These are phyloP conservation scores for Hylyphantes graminicola DNA, from an alignment of 1,140 invertebrate species.

Conservation along the genomic window DNA sequence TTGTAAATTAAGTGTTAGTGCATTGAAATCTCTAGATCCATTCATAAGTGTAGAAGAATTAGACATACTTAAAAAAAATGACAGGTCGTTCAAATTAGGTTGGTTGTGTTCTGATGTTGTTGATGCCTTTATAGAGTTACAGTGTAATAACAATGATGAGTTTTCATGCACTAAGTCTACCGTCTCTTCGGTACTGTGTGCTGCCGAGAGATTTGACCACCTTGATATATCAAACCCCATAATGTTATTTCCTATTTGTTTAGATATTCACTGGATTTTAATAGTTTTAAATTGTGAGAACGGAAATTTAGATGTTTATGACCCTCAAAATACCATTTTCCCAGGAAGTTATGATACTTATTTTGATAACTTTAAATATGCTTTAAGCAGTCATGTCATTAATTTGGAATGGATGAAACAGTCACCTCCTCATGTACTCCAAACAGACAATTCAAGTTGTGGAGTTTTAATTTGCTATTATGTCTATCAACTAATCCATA, in stretches of 20 bases:
- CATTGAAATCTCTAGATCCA: not conserved
- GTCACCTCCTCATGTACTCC: not conserved
- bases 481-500: not conserved
- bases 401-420: not conserved
- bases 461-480: not conserved
- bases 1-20: not conserved
- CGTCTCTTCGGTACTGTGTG: not conserved
- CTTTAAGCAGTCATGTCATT: not conserved
- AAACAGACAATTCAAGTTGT: conserved; percentile 1
- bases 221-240: not conserved
- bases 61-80: not conserved
- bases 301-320: not conserved
- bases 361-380: not conserved
- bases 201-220: not conserved
- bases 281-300: not conserved
- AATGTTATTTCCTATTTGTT: not conserved
- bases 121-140: not conserved
- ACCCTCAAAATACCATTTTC: not conserved
- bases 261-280: not conserved
- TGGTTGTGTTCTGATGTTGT: not conserved
- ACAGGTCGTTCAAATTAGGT: not conserved
- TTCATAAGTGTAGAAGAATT: not conserved
- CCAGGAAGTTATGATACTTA: not conserved
- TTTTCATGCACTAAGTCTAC: not conserved
- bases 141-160: not conserved